phyloP scores from a whole-genome alignment of 2,113 vertebrate species.

The Theristicus caerulescens region DNA sequence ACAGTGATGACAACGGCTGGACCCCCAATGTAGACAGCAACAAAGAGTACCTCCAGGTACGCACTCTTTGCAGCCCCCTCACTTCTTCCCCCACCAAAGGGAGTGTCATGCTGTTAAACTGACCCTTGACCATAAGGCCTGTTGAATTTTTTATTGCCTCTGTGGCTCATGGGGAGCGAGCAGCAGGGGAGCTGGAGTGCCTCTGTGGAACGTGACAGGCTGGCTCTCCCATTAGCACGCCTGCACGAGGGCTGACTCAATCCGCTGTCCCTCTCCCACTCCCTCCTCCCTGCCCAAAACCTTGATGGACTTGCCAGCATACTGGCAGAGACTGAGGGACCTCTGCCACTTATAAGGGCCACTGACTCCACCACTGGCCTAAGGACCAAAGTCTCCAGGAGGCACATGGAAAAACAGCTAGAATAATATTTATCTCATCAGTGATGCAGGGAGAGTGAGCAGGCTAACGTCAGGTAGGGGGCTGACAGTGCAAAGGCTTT shows the following conservation, averaged over 20 bases:
- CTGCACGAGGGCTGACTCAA: background rate
- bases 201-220: background rate
- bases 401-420: background rate
- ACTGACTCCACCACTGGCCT: background rate
- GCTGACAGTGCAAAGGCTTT: constrained; percentile 17
- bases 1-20: constrained; percentile 93
- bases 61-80: background rate
- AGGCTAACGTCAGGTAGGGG: background rate
- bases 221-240: constrained; percentile 33
- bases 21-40: constrained; percentile 92
- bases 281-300: background rate
- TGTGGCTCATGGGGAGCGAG: constrained; percentile 8
- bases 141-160: constrained; percentile 44
- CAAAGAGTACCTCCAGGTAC: constrained; percentile 95
- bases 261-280: background rate
- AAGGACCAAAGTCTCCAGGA: background rate
- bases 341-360: constrained; percentile 43
- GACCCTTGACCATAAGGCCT: constrained; percentile 19
- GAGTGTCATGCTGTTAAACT: constrained; percentile 10
- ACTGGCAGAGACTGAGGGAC: background rate
- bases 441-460: background rate
- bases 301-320: constrained; percentile 16
- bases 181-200: constrained; percentile 31
- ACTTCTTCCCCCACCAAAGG: background rate
- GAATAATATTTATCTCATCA: constrained; percentile 40